phyloP scores from a whole-genome alignment of 2,797 vertebrate species.

The Pteropus rufus region DNA sequence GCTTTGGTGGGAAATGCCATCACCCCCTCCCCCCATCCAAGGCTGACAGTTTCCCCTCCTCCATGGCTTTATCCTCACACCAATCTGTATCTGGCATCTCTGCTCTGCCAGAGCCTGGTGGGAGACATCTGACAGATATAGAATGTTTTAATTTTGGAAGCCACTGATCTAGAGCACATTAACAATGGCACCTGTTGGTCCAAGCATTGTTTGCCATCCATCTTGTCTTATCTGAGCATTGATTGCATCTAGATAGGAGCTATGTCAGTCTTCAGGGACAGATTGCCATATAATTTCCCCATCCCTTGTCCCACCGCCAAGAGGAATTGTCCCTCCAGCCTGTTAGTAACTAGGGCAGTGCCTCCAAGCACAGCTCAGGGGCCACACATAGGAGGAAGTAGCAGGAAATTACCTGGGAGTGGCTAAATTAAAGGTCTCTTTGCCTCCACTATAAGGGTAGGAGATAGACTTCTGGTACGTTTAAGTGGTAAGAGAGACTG shows the following conservation, averaged over 20 bases:
- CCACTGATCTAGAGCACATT: slow-evolving; percentile 53
- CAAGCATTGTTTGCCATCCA: slow-evolving; percentile 35
- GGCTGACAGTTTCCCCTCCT: not conserved
- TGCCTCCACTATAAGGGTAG: not conserved
- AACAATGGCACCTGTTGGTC: slow-evolving; percentile 62
- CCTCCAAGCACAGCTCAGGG: not conserved
- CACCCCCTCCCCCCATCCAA: rapidly evolving
- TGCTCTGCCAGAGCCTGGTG: slow-evolving; percentile 2
- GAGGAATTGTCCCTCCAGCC: not conserved
- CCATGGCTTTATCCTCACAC: not conserved
- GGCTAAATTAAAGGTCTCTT: not conserved
- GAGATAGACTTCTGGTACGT: not conserved
- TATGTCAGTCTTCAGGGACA: not conserved
- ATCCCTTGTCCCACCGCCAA: not conserved
- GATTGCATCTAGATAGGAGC: not conserved
- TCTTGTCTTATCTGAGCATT: slow-evolving; percentile 60
- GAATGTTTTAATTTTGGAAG: slow-evolving; percentile 69
- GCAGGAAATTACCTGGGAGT: not conserved
- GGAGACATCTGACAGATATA: slow-evolving; percentile 24
- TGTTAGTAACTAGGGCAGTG: not conserved
- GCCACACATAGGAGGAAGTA: not conserved
- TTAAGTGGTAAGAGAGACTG: not conserved
- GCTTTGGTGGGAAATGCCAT: not conserved
- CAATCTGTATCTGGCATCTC: not conserved
- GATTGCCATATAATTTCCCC: not conserved